These are phyloP conservation scores for Euplexia lucipara DNA, from an alignment of 2,888 invertebrate genomes.

Conservation along the genomic window DNA sequence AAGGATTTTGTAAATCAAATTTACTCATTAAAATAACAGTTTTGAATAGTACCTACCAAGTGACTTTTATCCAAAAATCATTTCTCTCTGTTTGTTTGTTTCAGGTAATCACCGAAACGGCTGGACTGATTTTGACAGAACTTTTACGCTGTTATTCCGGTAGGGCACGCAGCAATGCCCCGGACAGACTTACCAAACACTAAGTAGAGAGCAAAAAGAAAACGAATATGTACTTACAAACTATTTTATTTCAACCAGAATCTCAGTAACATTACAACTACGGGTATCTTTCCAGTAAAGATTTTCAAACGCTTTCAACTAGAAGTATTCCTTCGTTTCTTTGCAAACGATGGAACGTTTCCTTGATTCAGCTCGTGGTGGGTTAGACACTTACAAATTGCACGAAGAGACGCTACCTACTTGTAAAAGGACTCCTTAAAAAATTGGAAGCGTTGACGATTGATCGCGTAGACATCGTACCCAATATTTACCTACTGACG, in stretches of 20 bases:
- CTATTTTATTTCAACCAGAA: slow-evolving; percentile 14
- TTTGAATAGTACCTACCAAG: too few relatives aligned
- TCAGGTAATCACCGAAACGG: too few relatives aligned
- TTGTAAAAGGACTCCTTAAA: slow-evolving; percentile 58
- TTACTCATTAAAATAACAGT: too few relatives aligned
- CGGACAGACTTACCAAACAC: too few relatives aligned
- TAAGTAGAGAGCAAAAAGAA: too few relatives aligned
- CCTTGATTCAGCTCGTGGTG: slow-evolving; percentile 45
- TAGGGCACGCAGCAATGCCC: too few relatives aligned
- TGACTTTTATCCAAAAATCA: too few relatives aligned
- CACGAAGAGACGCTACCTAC: slow-evolving; percentile 50
- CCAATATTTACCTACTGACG: slow-evolving; percentile 35
- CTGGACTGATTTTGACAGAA: too few relatives aligned
- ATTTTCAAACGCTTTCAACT: slow-evolving; percentile 42
- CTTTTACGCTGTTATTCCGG: too few relatives aligned
- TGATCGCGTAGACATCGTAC: slow-evolving; percentile 45
- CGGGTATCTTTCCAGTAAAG: slow-evolving; percentile 22
- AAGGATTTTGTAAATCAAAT: too few relatives aligned
- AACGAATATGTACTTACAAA: too few relatives aligned
- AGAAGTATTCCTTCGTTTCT: slow-evolving; percentile 53
- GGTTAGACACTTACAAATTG: slow-evolving; percentile 61
- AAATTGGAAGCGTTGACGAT: slow-evolving; percentile 62
- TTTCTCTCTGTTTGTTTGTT: too few relatives aligned
- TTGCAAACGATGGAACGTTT: slow-evolving; percentile 50
- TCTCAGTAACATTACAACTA: neutral